Evolutionary conservation across 2,797 vertebrate species (phyloP).

Genomic region (Sandelia bainsii): DNA sequence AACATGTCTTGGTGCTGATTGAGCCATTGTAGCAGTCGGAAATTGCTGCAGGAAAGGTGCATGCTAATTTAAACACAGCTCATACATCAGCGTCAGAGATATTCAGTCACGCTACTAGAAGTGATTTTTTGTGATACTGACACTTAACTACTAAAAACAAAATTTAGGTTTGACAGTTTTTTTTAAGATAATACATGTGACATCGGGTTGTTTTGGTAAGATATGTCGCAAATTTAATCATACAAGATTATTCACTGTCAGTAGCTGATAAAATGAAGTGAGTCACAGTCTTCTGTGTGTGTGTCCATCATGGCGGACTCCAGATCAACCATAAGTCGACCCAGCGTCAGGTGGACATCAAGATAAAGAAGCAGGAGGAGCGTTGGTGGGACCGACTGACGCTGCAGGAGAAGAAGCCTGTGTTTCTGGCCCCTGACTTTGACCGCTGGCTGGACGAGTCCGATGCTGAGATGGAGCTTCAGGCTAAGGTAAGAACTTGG

Average conservation of each 20-base stretch:
- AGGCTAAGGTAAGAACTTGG: slow-evolving; percentile 87
- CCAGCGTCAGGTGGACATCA: slow-evolving; percentile 94
- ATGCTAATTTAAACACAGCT: too few species aligned
- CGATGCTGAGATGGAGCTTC: slow-evolving; percentile 96
- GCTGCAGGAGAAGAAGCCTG: slow-evolving; percentile 92
- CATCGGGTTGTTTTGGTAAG: too few species aligned
- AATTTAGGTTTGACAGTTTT: not conserved
- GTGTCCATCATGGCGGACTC: slow-evolving; percentile 12
- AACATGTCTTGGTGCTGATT: too few species aligned
- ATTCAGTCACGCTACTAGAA: too few species aligned
- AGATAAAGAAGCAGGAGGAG: slow-evolving; percentile 89
- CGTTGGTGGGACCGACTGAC: slow-evolving; percentile 97
- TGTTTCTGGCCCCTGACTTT: slow-evolving; percentile 94
- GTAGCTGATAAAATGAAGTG: not conserved
- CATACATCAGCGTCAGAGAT: too few species aligned
- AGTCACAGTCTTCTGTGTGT: not conserved
- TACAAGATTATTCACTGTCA: not conserved
- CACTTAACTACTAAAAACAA: too few species aligned
- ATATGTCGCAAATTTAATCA: not conserved
- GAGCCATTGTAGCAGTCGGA: too few species aligned
- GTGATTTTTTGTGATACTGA: too few species aligned
- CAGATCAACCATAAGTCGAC: slow-evolving; percentile 91
- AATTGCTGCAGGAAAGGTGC: too few species aligned
- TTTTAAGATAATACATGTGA: not conserved
- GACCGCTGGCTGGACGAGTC: slow-evolving; percentile 98